Conservation (phyloP, 2,113 vertebrate genomes). For the Centropus bengalensis region DNA sequence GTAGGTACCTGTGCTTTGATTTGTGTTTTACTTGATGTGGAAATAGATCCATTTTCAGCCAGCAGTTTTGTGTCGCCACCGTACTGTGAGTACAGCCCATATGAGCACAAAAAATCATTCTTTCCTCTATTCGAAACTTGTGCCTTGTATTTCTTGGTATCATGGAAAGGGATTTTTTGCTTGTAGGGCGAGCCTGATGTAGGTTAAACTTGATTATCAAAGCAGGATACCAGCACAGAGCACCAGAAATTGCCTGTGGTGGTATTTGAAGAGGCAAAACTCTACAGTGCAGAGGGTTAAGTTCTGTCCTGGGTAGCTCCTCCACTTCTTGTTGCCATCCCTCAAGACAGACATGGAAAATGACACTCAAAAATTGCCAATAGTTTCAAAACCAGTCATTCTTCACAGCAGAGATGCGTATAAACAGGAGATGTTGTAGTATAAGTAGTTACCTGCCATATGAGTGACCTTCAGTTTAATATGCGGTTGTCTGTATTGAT, state of each 20-base stretch:
- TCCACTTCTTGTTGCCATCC: background rate
- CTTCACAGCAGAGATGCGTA: background rate
- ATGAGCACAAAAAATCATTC: background rate
- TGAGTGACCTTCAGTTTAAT: conserved; percentile 54
- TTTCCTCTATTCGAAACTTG: background rate
- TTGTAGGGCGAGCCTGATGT: background rate
- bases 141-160: background rate
- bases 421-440: background rate
- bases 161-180: background rate
- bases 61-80: background rate
- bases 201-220: background rate
- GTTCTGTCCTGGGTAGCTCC: accelerated
- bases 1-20: background rate
- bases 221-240: accelerated
- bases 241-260: accelerated
- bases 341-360: background rate
- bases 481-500: conserved; percentile 28
- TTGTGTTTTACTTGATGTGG: background rate
- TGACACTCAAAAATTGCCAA: background rate
- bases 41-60: background rate
- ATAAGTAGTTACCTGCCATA: background rate
- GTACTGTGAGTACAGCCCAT: background rate
- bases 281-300: background rate
- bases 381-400: background rate
- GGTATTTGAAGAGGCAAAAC: background rate